Conservation (phyloP, 1,140 invertebrate genomes). For the Hetaerina americana region DNA sequence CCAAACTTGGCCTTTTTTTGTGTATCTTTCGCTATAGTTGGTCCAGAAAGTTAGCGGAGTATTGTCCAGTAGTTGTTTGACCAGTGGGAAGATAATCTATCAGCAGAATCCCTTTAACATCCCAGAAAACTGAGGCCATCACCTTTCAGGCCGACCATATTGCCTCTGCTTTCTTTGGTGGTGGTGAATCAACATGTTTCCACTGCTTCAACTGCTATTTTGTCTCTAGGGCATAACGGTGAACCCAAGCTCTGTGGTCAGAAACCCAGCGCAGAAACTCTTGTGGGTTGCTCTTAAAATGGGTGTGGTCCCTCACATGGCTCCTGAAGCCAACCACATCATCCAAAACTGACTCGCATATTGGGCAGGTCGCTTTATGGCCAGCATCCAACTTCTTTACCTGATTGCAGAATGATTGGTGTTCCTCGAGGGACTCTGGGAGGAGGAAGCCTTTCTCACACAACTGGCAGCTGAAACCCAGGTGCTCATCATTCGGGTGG, state of each 20-base stretch:
- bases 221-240: no score
- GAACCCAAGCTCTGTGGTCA: background rate
- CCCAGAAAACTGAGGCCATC: no score
- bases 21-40: no score
- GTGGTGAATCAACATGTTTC: no score
- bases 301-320: slow-evolving; percentile 29
- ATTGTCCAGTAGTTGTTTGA: no score
- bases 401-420: background rate
- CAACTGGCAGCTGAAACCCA: background rate
- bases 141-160: no score
- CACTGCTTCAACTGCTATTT: no score
- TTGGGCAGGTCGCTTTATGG: slow-evolving; percentile 19
- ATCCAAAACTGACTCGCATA: slow-evolving; percentile 21
- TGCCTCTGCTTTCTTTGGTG: no score
- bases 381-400: slow-evolving; percentile 18
- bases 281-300: slow-evolving; percentile 15
- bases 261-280: background rate
- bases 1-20: no score
- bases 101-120: no score
- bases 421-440: background rate
- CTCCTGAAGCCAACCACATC: slow-evolving; percentile 19
- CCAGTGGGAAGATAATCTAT: no score
- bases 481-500: background rate
- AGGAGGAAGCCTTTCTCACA: background rate
- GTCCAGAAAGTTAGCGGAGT: no score